Evolutionary conservation across 2,797 vertebrate genomes (phyloP), one percentile per base, ranked within the genome.

Genomic region (Scyliorhinus canicula): DNA sequence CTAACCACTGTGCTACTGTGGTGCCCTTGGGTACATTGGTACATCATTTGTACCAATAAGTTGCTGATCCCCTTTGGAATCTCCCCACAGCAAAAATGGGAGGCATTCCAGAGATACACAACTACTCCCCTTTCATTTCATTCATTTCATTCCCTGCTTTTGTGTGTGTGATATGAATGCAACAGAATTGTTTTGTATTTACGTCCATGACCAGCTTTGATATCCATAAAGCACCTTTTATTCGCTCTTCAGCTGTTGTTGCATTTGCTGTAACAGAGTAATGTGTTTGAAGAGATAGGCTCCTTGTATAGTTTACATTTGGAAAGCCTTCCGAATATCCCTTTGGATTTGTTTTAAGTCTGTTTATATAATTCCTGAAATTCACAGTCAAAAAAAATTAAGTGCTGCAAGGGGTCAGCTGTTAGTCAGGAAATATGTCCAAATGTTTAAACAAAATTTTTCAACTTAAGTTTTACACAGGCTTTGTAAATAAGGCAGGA

Each of bases 281-380:
- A 91, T 52, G n/a, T 3, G 26, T 65, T 91, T 91, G 60, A 65
- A 24, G n/a, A 65, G 60, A 12, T n/a, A 12, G 60, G 26, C 7
- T 91, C 60, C 8, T 65, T 24, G 1, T 65, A 9, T 40, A 44
- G 88, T 91, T 40, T 91, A 65, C 21, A 65, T 65, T 91, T 63
- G 88, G 88, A 91, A 63, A 63, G 88, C 21, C 40, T 26, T 91
- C 57, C 24, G 21, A n/a, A 4, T 44, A 44, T 65, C 88, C 88
- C 60, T n/a, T 26, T 26, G 47, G 60, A 65, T 65, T 65, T 44
- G 57, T 21, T 91, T 65, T 63, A 12, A 40, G 60, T 91, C 60
- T 65, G 88, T 91, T 91, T 91, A 65, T 65, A 9, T 57, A 57
- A 88, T 88, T 14, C 85, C 85, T n/a, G 85, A 57, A 57, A 88